phyloP scores from a whole-genome alignment of 1,140 invertebrate species.

The Stegodyphus dumicola region DNA sequence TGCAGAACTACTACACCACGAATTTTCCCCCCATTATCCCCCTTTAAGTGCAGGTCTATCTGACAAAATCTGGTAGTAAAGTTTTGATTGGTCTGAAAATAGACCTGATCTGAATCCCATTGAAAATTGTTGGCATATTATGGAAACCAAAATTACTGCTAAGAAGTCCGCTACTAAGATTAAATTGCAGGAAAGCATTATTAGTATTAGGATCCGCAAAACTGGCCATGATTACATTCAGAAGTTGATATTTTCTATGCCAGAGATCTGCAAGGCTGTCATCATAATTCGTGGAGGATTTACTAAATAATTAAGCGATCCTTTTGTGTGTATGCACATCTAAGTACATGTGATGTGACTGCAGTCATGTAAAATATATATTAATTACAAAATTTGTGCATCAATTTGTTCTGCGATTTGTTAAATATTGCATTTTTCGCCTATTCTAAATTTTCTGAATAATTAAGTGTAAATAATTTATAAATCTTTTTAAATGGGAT shows the following conservation, averaged over 20 bases:
- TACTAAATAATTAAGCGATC: not conserved
- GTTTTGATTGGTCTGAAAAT: not conserved
- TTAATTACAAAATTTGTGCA: not conserved
- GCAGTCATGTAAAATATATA: not conserved
- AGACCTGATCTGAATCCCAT: not conserved
- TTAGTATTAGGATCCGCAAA: not conserved
- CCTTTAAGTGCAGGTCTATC: slow-evolving; percentile 5
- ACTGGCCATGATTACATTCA: not conserved
- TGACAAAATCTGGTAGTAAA: slow-evolving; percentile 5
- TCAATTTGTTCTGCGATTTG: not conserved
- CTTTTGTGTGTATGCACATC: not conserved
- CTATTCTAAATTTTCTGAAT: not conserved
- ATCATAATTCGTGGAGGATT: not conserved
- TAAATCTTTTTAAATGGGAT: too few relatives aligned
- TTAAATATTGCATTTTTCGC: slow-evolving; percentile 8
- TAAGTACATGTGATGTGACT: not conserved
- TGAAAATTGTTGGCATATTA: not conserved
- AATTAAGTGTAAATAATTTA: slow-evolving; percentile 1
- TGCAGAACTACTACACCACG: too few relatives aligned
- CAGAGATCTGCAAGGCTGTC: not conserved
- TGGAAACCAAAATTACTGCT: not conserved
- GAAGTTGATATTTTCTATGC: not conserved
- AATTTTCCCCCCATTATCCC: not conserved
- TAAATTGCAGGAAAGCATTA: not conserved
- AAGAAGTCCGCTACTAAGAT: not conserved